Evolutionary conservation across 2,888 invertebrate species (phyloP).

Genomic region (Drosophila siamana): DNA sequence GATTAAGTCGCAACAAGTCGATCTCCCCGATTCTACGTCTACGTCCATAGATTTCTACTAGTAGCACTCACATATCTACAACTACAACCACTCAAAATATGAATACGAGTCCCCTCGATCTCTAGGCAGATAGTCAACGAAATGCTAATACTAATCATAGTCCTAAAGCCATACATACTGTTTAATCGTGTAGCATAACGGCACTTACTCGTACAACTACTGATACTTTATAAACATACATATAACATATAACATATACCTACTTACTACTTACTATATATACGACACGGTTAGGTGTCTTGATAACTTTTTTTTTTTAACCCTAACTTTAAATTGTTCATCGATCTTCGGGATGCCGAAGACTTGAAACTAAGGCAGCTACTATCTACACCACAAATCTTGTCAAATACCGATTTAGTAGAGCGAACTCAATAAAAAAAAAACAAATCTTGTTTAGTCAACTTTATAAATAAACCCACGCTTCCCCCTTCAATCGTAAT

Average conservation of each 20-base stretch:
- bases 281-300: conserved; percentile 16
- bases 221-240: conserved; percentile 28
- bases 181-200: conserved; percentile 53
- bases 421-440: conserved; percentile 24
- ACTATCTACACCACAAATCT: conserved; percentile 20
- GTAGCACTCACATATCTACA: conserved; percentile 31
- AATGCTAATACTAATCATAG: conserved; percentile 54
- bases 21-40: conserved; percentile 2
- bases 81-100: not conserved
- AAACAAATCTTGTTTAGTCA: conserved; percentile 30
- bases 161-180: conserved; percentile 35
- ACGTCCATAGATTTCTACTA: conserved; percentile 11
- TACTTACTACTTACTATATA: conserved; percentile 6
- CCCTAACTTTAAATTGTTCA: conserved; percentile 13
- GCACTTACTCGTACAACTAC: conserved; percentile 53
- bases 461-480: conserved; percentile 25
- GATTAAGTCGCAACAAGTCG: conserved; percentile 42
- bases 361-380: conserved; percentile 2
- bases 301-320: conserved; percentile 40
- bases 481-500: not conserved
- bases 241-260: no score
- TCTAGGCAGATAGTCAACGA: conserved; percentile 38
- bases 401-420: conserved; percentile 26
- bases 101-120: not conserved
- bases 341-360: not conserved